phyloP scores from a whole-genome alignment of 1,140 invertebrate species.

The Cheumatopsyche charites region DNA sequence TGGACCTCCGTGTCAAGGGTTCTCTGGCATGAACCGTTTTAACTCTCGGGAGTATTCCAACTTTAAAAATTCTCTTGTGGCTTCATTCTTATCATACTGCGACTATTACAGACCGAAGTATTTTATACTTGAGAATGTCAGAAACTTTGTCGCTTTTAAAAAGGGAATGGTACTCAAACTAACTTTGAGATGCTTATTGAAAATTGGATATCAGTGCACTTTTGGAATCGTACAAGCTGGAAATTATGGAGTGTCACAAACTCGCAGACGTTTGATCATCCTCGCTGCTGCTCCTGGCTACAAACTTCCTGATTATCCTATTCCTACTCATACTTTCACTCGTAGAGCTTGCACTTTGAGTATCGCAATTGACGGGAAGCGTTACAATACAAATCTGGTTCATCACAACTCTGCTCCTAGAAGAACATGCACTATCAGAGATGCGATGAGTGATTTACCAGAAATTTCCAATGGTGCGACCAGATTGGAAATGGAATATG shows the following conservation, averaged over 20 bases:
- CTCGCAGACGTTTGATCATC: slow-evolving; percentile 78
- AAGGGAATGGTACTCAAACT: slow-evolving; percentile 83
- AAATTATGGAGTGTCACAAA: slow-evolving; percentile 86
- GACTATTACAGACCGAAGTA: slow-evolving; percentile 87
- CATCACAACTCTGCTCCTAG: slow-evolving; percentile 70
- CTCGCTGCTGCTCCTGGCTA: slow-evolving; percentile 84
- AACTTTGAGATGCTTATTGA: slow-evolving; percentile 75
- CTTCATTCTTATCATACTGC: slow-evolving; percentile 82
- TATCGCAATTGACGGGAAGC: slow-evolving; percentile 78
- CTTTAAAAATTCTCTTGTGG: slow-evolving; percentile 90
- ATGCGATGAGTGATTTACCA: slow-evolving; percentile 85
- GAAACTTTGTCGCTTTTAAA: slow-evolving; percentile 85
- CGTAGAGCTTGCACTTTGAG: slow-evolving; percentile 72
- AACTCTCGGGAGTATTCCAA: slow-evolving; percentile 85
- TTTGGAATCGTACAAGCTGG: slow-evolving; percentile 88
- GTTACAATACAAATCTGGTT: slow-evolving; percentile 55
- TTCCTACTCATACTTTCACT: slow-evolving; percentile 81
- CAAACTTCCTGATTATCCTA: slow-evolving; percentile 79
- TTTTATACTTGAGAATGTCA: slow-evolving; percentile 86
- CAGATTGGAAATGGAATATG: slow-evolving; percentile 74
- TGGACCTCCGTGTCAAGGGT: slow-evolving; percentile 92
- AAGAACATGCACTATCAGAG: slow-evolving; percentile 76
- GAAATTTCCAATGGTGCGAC: slow-evolving; percentile 76
- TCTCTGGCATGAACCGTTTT: slow-evolving; percentile 90
- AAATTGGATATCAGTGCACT: slow-evolving; percentile 89